Conservation (phyloP, 2,888 invertebrate genomes). For the Rosalia funebris region DNA sequence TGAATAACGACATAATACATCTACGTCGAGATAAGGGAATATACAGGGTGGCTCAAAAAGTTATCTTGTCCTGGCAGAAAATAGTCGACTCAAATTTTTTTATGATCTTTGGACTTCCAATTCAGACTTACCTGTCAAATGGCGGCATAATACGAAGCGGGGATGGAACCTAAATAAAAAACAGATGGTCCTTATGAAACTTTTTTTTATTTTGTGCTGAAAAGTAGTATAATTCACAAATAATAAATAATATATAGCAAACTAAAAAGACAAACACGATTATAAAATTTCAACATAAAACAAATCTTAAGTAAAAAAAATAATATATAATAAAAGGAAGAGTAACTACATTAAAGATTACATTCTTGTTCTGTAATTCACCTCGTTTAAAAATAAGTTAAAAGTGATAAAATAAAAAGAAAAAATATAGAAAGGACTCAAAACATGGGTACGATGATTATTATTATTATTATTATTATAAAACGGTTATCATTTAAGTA, state of each 20-base stretch:
- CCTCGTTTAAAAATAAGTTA: constrained; percentile 32
- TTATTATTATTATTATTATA: constrained; percentile 27
- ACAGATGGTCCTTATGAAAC: constrained; percentile 7
- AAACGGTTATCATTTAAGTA: constrained; percentile 32
- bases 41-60: too few relatives aligned
- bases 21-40: too few relatives aligned
- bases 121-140: too few relatives aligned
- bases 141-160: too few relatives aligned
- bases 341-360: constrained; percentile 32
- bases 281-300: constrained; percentile 59
- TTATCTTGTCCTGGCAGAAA: too few relatives aligned
- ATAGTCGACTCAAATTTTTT: too few relatives aligned
- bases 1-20: too few relatives aligned
- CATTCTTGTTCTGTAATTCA: constrained; percentile 26
- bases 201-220: constrained; percentile 58
- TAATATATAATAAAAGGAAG: constrained; percentile 38
- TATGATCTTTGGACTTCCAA: too few relatives aligned
- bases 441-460: too few relatives aligned
- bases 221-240: constrained; percentile 55
- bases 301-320: constrained; percentile 54
- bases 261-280: constrained; percentile 55
- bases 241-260: constrained; percentile 56
- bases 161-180: too few relatives aligned
- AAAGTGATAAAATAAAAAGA: constrained; percentile 15
- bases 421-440: constrained; percentile 10